Evolutionary conservation across 2,113 vertebrate species (phyloP), one percentile per base, ranked within the genome.

Genomic region (Bos javanicus): DNA sequence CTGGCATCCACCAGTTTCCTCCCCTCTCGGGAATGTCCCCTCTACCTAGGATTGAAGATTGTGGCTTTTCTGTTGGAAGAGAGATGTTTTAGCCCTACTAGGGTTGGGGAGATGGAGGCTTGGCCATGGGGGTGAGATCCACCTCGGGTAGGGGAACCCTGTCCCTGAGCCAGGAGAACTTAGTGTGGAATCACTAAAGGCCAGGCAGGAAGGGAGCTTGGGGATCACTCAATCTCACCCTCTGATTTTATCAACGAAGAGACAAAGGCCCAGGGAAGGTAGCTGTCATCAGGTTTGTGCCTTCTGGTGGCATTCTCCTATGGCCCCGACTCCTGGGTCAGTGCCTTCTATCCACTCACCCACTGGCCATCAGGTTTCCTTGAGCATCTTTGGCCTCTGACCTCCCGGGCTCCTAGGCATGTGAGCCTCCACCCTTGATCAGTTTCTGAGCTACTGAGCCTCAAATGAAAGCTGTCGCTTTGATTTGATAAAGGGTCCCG

Each of bases 361-460:
- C 46, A 6, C 14, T 15, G 10, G 14, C 74, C 60, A 3, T 33
- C 39, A 62, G 43, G 12, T 56, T 76, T 96, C 64, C 59, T n/a
- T 10, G 62, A 52, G 43, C 25, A 11, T 25, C 43, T 46, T 6
- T 30, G 23, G 54, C 71, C 46, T 64, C 71, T 52, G 48, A 25
- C 23, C 80, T 86, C 3, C 28, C 0, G 0, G 19, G 26, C 33
- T 13, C 36, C 21, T 0, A 7, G 71, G 50, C n/a, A 1, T 23
- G 23, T 3, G 43, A 56, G 0, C 39, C 30, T 87, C 83, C 21
- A 21, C 19, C 33, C 7, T 54, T 12, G 2, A 1, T 46, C 11
- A 15, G 62, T 84, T 92, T 39, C 30, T 25, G 26, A 15, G 50
- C 76, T 36, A 23, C 25, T 0, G 3, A 86, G 39, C 60, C 67